phyloP scores from a whole-genome alignment of 1,140 invertebrate species.

The Limonius californicus region DNA sequence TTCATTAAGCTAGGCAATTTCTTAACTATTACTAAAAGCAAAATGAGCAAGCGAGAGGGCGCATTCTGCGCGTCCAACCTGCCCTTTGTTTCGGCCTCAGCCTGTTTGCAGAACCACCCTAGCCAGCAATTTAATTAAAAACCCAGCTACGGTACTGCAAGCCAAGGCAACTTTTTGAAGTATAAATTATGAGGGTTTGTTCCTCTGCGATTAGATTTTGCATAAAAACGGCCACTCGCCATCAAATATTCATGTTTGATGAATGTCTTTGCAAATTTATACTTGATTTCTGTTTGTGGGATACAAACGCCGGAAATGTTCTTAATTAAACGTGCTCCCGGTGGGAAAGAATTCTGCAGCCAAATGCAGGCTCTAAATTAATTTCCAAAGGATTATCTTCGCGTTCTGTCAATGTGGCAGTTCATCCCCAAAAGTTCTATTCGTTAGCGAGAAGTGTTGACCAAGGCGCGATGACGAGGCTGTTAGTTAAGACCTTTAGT shows the following conservation, averaged over 20 bases:
- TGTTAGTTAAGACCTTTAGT: conserved; percentile 29
- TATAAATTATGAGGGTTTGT: conserved; percentile 14
- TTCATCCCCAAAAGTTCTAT: no score
- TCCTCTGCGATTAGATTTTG: conserved; percentile 1
- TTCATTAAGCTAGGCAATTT: no score
- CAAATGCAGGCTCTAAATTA: no score
- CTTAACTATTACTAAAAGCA: no score
- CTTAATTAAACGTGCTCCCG: background rate
- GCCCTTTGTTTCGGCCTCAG: background rate
- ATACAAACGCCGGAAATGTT: no score
- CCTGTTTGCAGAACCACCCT: conserved; percentile 7
- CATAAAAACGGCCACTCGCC: conserved; percentile 3
- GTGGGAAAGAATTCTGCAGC: no score
- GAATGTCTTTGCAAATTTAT: background rate
- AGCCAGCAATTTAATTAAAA: conserved; percentile 12
- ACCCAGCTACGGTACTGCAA: background rate
- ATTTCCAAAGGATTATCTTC: no score
- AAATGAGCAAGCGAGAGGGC: no score
- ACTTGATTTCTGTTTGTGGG: background rate
- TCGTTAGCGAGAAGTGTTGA: conserved; percentile 28
- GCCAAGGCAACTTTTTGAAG: background rate
- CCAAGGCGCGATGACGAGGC: conserved; percentile 23
- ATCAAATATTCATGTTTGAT: conserved; percentile 12
- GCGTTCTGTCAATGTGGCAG: no score
- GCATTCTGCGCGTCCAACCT: no score